A percentile compares a stretch with the other conserved stretches of the same genome.
These are phyloP conservation scores for Gymnosoma rotundatum DNA, from an alignment of 2,888 invertebrate genomes.

Conservation along the genomic window DNA sequence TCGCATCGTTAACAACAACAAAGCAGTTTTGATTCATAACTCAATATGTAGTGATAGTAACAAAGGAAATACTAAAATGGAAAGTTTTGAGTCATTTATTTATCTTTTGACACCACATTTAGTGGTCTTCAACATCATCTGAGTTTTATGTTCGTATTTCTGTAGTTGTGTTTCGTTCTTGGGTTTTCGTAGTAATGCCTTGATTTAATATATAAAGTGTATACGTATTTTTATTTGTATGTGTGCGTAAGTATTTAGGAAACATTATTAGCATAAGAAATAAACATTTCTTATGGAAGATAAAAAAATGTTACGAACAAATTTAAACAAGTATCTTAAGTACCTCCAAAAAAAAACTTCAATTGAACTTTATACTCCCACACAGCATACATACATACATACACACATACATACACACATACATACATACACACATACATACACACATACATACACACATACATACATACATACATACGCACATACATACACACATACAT, in stretches of 20 bases:
- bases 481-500: no score
- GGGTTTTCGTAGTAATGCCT: not conserved
- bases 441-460: no score
- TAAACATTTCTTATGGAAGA: slow-evolving; percentile 43
- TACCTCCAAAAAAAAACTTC: slow-evolving; percentile 12
- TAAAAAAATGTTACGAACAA: slow-evolving; percentile 5
- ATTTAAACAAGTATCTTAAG: slow-evolving; percentile 13
- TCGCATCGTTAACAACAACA: not conserved
- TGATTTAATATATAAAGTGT: slow-evolving; percentile 18
- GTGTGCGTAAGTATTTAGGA: slow-evolving; percentile 1
- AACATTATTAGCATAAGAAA: slow-evolving; percentile 59
- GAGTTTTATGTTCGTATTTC: slow-evolving; percentile 21
- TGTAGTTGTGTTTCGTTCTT: not conserved
- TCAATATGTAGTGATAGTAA: slow-evolving; percentile 16
- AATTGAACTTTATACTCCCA: not conserved
- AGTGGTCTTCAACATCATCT: slow-evolving; percentile 52
- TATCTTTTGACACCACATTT: slow-evolving; percentile 66
- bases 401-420: no score
- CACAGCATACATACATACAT: no score
- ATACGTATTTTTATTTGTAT: not conserved
- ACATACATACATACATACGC: no score
- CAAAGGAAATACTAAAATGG: slow-evolving; percentile 34
- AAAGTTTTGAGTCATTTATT: slow-evolving; percentile 64
- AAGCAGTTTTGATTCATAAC: slow-evolving; percentile 48
- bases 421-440: no score